Base-by-base conservation (phyloP, 2,113 vertebrate species). In the Pseudois nayaur region DNA sequence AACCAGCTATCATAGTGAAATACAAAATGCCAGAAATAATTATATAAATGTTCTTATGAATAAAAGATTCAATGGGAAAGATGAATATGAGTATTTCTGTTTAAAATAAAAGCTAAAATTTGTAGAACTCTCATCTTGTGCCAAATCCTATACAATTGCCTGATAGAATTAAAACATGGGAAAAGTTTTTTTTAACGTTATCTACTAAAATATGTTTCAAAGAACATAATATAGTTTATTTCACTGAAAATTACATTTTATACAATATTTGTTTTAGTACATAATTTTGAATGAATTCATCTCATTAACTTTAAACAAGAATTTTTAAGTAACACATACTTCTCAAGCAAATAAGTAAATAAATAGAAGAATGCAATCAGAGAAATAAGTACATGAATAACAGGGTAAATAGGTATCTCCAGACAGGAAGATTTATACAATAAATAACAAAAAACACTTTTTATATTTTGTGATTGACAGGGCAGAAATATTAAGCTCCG, bases 21-120 rank as follows among this genome's bases (percentile, higher is more conserved):
- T 62, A 92, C 50, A 67, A 97, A 96, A 81, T 93, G 8, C 2
- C 27, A 86, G 29, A 86, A 90, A 90, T 94, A 92, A 19, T 90
- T 94, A 86, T 79, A n/a, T 23, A 92, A 95, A 89, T 71, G 45
- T 59, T 16, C 29, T 84, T 87, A 50, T 64, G 33, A 84, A 64
- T 87, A 59, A 92, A 91, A 50, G 8, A 21, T 43, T 9, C 19
- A 17, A 0, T 83, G 52, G 7, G 10, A 11, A 88, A 91, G 91
- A 25, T 74, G 29, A 94, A 2, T 79, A 60, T n/a, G 7, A 74
- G 6, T 23, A 2, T 48, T 91, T 91, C 29, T 31, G 4, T 40
- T 95, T n/a, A 95, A 89, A 96, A 71, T 57, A 87, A 97, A 89
- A 50, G 43, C 29, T 93, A 78, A 81, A 84, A 89, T 57, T 23